These are phyloP conservation scores for Orchesella cincta DNA, from an alignment of 1,140 invertebrate species.

Conservation along the genomic window DNA sequence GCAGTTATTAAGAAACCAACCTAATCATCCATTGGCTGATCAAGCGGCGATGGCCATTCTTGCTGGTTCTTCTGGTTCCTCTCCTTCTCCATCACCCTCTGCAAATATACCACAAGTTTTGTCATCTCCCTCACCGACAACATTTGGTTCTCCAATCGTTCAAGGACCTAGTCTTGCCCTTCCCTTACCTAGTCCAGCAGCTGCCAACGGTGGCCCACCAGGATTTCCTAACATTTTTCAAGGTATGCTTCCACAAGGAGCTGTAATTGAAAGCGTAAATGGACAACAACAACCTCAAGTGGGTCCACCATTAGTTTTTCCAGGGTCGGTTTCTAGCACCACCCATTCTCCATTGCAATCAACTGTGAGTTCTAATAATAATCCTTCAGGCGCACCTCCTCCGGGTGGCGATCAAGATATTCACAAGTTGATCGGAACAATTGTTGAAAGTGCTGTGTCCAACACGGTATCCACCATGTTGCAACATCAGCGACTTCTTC, in stretches of 20 bases:
- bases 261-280: neutral
- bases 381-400: neutral
- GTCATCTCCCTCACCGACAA: neutral
- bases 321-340: neutral
- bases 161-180: neutral
- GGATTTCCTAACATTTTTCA: neutral
- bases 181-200: neutral
- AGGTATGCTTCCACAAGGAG: neutral
- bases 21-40: slow-evolving; percentile 2
- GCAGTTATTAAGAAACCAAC: slow-evolving; percentile 2
- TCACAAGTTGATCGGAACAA: slow-evolving; percentile 25
- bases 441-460: slow-evolving; percentile 8
- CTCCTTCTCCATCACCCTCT: neutral
- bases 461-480: slow-evolving; percentile 17
- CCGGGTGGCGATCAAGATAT: neutral
- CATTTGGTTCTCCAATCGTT: neutral
- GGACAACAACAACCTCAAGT: neutral
- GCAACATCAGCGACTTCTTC: neutral
- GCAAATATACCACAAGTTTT: too few relatives aligned
- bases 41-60: neutral
- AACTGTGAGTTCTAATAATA: neutral
- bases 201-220: neutral
- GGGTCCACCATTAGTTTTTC: neutral
- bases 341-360: neutral
- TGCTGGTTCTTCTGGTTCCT: neutral